A percentile compares a stretch with the other conserved stretches of the same genome.
phyloP scores from a whole-genome alignment of 2,888 invertebrate genomes.

The Drosophila meridiana region DNA sequence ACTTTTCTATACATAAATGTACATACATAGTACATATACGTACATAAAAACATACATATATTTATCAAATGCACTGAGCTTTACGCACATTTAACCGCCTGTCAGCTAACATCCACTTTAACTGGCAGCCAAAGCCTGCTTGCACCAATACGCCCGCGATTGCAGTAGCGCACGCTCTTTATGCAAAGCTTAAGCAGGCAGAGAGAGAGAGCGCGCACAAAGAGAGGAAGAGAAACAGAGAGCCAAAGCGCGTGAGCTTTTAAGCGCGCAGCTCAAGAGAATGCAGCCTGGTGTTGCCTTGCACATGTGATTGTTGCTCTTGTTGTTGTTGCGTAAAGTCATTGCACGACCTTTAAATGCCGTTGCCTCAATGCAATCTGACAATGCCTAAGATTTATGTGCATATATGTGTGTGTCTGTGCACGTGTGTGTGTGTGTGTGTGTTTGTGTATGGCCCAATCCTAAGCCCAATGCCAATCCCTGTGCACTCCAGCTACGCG shows the following conservation, averaged over 20 bases:
- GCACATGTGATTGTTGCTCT: slow-evolving; percentile 28
- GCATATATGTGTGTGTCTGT: too few relatives aligned
- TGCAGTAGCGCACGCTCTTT: not conserved
- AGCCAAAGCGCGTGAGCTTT: slow-evolving; percentile 14
- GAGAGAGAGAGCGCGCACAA: not conserved
- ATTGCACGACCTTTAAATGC: slow-evolving; percentile 70
- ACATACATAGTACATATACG: too few relatives aligned
- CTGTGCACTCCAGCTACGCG: slow-evolving; percentile 5
- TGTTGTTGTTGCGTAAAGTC: slow-evolving; percentile 55
- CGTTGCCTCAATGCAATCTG: slow-evolving; percentile 57
- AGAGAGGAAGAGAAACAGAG: not conserved
- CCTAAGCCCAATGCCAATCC: slow-evolving; percentile 15
- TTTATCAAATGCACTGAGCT: not conserved
- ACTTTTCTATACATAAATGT: too few relatives aligned
- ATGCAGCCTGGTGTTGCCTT: slow-evolving; percentile 42
- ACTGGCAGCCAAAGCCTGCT: not conserved
- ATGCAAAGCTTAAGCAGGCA: slow-evolving; percentile 3
- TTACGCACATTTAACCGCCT: not conserved
- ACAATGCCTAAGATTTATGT: slow-evolving; percentile 29
- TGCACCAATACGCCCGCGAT: too few relatives aligned
- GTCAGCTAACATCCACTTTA: not conserved
- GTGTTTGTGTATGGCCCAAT: not conserved
- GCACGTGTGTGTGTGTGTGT: not conserved
- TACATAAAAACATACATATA: too few relatives aligned
- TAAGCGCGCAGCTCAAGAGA: slow-evolving; percentile 12